A percentile compares a stretch with the other conserved stretches of the same genome.
phyloP scores from a whole-genome alignment of 2,113 vertebrate genomes.

The Epinephelus fuscoguttatus region DNA sequence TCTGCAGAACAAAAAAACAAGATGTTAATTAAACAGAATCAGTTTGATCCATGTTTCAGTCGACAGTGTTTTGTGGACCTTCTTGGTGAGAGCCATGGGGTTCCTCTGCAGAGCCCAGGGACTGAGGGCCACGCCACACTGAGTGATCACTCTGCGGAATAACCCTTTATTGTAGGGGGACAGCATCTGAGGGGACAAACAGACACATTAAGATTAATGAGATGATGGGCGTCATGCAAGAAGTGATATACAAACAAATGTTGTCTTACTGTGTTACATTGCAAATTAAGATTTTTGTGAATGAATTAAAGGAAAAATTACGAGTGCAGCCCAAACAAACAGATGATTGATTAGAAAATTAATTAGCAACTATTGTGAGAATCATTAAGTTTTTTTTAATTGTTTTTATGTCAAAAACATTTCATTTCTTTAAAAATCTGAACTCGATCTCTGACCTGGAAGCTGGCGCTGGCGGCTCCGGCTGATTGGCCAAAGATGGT shows the following conservation, averaged over 20 bases:
- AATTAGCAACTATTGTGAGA: no score
- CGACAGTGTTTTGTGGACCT: constrained; percentile 64
- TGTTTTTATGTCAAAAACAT: no score
- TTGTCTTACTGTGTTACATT: no score
- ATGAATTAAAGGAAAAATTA: no score
- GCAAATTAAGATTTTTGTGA: no score
- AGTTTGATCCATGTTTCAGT: background rate
- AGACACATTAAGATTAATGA: background rate
- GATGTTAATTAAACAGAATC: no score
- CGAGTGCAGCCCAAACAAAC: no score
- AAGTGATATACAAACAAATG: no score
- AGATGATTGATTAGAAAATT: no score
- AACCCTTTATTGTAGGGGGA: constrained; percentile 89
- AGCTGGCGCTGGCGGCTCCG: constrained; percentile 86
- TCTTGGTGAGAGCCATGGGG: constrained; percentile 84
- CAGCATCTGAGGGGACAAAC: constrained; percentile 79
- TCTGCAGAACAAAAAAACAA: constrained; percentile 28
- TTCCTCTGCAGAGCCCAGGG: constrained; percentile 88
- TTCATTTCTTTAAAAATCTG: background rate
- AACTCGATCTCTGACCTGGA: constrained; percentile 83
- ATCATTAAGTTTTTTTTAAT: no score
- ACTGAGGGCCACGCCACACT: constrained; percentile 85
- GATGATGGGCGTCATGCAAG: no score
- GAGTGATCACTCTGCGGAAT: constrained; percentile 89
- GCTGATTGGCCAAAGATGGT: constrained; percentile 93